Evolutionary conservation across 2,888 invertebrate genomes (phyloP).

Genomic region (Scotopteryx bipunctaria): DNA sequence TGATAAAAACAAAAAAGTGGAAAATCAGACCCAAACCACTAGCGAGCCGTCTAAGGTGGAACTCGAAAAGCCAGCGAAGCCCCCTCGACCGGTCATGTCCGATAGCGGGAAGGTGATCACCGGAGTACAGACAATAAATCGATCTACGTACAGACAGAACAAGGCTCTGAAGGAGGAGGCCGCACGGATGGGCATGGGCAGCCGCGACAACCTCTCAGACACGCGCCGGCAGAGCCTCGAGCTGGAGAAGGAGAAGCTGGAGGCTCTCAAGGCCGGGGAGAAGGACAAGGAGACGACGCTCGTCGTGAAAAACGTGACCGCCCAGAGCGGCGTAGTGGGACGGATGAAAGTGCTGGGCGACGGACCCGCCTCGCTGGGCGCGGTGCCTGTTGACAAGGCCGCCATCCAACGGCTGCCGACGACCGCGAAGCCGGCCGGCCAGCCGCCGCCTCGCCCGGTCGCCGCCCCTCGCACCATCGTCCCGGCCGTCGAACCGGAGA

Average conservation of each 20-base stretch:
- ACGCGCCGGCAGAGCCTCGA: constrained; percentile 81
- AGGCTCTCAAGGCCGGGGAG: constrained; percentile 50
- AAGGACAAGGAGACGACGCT: constrained; percentile 49
- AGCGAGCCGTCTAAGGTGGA: constrained; percentile 49
- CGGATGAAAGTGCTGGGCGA: constrained; percentile 72
- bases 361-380: constrained; percentile 67
- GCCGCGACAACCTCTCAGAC: constrained; percentile 72
- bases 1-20: constrained; percentile 68
- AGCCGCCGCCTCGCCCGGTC: constrained; percentile 79
- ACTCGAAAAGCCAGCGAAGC: constrained; percentile 84
- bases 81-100: constrained; percentile 83
- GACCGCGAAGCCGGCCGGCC: constrained; percentile 73
- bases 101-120: constrained; percentile 76
- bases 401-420: constrained; percentile 47
- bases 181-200: constrained; percentile 55
- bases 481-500: constrained; percentile 52
- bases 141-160: constrained; percentile 81
- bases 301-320: constrained; percentile 67
- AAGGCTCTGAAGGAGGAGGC: constrained; percentile 77
- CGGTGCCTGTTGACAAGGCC: constrained; percentile 42
- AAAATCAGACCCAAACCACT: constrained; percentile 46
- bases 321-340: constrained; percentile 71
- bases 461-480: constrained; percentile 74
- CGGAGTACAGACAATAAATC: constrained; percentile 84
- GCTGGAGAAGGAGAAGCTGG: constrained; percentile 77